Evolutionary conservation across 1,140 invertebrate genomes (phyloP).

Genomic region (Galendromus occidentalis): DNA sequence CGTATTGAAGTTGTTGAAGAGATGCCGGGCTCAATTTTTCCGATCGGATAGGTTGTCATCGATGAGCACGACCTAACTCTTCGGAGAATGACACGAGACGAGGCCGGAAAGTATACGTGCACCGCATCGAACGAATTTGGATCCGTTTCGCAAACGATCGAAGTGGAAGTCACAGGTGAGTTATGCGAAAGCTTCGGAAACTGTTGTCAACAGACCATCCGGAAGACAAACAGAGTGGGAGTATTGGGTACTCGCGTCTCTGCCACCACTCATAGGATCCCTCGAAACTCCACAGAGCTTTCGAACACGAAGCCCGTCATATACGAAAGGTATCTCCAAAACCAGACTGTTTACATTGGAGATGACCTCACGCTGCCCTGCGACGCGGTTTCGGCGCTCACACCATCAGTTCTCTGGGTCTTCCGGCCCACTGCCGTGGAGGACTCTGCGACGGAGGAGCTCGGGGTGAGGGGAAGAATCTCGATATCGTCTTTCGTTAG

Average conservation of each 20-base stretch:
- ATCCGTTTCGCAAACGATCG: slow-evolving; percentile 50
- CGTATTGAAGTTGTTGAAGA: too few species aligned
- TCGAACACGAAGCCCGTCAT: slow-evolving; percentile 55
- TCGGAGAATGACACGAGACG: slow-evolving; percentile 27
- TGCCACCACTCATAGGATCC: too few species aligned
- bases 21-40: too few species aligned
- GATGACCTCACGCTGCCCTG: slow-evolving; percentile 45
- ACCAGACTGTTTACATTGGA: slow-evolving; percentile 47
- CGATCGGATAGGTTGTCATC: background rate
- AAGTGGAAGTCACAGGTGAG: slow-evolving; percentile 35
- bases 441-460: slow-evolving; percentile 14
- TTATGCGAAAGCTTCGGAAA: too few species aligned
- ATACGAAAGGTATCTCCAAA: slow-evolving; percentile 47
- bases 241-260: too few species aligned
- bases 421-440: slow-evolving; percentile 16
- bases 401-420: slow-evolving; percentile 52
- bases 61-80: slow-evolving; percentile 8
- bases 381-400: slow-evolving; percentile 49
- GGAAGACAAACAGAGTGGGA: too few species aligned
- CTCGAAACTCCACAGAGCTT: too few species aligned
- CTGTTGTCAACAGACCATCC: too few species aligned
- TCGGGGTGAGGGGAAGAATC: too few species aligned
- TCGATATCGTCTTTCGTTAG: background rate
- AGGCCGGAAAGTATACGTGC: slow-evolving; percentile 66
- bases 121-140: slow-evolving; percentile 52